A percentile compares a stretch with the other conserved stretches of the same genome.
Evolutionary conservation across 1,140 invertebrate genomes (phyloP).

Genomic region (Grapholita molesta): DNA sequence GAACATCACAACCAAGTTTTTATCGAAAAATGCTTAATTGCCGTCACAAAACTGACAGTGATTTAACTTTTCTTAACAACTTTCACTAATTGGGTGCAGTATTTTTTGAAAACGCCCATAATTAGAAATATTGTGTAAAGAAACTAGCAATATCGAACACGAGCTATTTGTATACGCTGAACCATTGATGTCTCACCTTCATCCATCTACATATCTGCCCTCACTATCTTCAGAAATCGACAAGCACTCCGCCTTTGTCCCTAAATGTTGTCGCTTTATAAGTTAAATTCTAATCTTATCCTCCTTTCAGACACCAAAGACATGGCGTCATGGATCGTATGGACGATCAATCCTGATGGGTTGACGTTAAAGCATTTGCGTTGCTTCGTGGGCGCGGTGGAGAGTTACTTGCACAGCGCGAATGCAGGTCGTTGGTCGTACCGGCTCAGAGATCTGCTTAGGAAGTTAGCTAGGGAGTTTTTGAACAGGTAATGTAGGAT

Average conservation of each 20-base stretch:
- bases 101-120: too few relatives aligned
- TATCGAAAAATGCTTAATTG: too few relatives aligned
- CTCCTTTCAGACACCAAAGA: constrained; percentile 73
- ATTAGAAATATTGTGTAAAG: too few relatives aligned
- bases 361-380: constrained; percentile 86
- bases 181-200: neutral
- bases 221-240: neutral
- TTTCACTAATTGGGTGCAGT: too few relatives aligned
- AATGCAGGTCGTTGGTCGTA: constrained; percentile 89
- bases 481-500: constrained; percentile 48
- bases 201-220: neutral
- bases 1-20: too few relatives aligned
- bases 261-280: neutral
- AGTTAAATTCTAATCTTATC: neutral
- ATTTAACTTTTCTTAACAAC: too few relatives aligned
- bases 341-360: constrained; percentile 79
- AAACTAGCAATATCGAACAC: too few relatives aligned
- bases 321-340: constrained; percentile 85
- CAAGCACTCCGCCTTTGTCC: neutral
- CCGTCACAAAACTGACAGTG: too few relatives aligned
- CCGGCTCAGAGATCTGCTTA: constrained; percentile 81
- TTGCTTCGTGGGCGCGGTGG: constrained; percentile 89
- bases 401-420: constrained; percentile 94
- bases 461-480: constrained; percentile 77
- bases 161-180: too few relatives aligned